phyloP scores from a whole-genome alignment of 2,797 vertebrate species.

The Epinephelus coioides region DNA sequence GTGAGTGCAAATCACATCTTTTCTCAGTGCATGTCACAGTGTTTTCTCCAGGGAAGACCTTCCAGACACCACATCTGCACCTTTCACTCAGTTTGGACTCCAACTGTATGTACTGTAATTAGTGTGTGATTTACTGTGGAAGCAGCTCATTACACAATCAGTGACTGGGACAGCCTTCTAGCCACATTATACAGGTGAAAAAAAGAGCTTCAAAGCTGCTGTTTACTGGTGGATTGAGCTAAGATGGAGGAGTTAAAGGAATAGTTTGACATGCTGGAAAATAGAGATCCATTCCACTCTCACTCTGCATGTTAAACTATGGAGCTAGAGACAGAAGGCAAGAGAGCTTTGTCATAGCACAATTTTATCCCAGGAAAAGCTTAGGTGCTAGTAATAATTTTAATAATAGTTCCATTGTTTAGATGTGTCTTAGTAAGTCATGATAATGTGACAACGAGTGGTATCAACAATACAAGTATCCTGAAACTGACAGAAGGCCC shows the following conservation, averaged over 20 bases:
- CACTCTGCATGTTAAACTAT: neutral
- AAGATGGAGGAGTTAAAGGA: too few species aligned
- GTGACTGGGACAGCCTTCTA: neutral
- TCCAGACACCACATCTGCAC: conserved; percentile 1
- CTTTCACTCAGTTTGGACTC: conserved; percentile 16
- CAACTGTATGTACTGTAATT: neutral
- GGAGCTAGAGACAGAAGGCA: too few species aligned
- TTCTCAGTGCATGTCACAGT: neutral
- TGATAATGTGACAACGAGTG: too few species aligned
- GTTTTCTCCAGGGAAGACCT: neutral
- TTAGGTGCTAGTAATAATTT: too few species aligned
- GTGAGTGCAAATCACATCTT: neutral
- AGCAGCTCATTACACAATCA: conserved; percentile 20
- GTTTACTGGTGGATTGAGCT: neutral
- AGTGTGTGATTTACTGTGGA: conserved; percentile 4
- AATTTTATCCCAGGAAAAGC: too few species aligned
- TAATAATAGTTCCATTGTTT: too few species aligned
- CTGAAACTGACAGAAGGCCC: too few species aligned
- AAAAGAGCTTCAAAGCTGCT: neutral
- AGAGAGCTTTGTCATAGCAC: too few species aligned
- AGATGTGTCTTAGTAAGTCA: too few species aligned
- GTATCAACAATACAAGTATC: too few species aligned
- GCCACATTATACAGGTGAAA: neutral
- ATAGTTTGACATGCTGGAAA: neutral
- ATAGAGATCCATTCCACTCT: too few species aligned